A percentile compares a stretch with the other conserved stretches of the same genome.
These are phyloP conservation scores for Hyalella azteca DNA, from an alignment of 2,888 invertebrate species.

Conservation along the genomic window DNA sequence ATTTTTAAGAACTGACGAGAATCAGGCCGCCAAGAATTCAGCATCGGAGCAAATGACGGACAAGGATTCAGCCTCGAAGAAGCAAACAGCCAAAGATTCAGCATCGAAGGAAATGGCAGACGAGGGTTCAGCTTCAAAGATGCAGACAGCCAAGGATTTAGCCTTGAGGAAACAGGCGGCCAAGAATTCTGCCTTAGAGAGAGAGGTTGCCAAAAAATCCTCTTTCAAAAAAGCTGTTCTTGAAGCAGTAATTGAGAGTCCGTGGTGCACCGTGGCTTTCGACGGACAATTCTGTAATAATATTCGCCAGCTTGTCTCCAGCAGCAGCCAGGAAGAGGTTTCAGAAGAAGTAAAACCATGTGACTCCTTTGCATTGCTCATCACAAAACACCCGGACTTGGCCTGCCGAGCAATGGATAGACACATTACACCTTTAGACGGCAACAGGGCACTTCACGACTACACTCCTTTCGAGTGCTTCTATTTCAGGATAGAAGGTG, in stretches of 20 bases:
- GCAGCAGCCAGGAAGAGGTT: background rate
- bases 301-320: background rate
- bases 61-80: no score
- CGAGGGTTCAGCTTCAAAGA: no score
- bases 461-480: constrained; percentile 23
- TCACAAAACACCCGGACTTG: background rate
- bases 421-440: background rate
- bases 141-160: no score
- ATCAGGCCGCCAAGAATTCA: no score
- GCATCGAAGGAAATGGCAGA: no score
- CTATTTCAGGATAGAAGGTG: background rate
- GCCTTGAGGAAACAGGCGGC: no score
- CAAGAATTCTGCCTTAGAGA: no score
- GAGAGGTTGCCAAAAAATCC: no score
- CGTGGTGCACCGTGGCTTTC: background rate
- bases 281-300: background rate
- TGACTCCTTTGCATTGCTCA: background rate
- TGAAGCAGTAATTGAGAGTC: background rate
- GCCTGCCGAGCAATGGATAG: background rate
- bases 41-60: no score
- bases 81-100: no score
- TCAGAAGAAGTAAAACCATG: background rate
- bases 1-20: no score
- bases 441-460: background rate
- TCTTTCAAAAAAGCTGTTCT: no score